These are phyloP conservation scores for Caenorhabditis sp. DNA, from an alignment of 2,888 invertebrate species.

Conservation along the genomic window DNA sequence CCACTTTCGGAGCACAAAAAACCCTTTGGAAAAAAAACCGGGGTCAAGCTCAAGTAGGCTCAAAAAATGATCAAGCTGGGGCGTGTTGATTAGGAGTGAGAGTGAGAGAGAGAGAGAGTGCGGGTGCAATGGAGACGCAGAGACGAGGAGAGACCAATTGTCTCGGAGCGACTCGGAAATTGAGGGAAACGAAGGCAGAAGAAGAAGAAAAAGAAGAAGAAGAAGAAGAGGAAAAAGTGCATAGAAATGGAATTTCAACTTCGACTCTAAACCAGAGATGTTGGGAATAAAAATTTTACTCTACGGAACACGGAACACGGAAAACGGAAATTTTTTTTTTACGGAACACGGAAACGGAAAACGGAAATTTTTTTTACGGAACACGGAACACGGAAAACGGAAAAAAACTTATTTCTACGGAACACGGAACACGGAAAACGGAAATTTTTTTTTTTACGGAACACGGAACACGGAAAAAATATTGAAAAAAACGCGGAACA, in stretches of 20 bases:
- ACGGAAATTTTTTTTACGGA: too few relatives aligned
- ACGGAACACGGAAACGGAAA: too few relatives aligned
- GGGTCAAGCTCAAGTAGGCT: conserved; percentile 30
- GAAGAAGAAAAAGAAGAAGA: conserved; percentile 7
- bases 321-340: too few relatives aligned
- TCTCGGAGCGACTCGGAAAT: neutral
- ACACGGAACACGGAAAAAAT: too few relatives aligned
- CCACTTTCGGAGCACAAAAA: conserved; percentile 30
- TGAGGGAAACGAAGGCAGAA: neutral
- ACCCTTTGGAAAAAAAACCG: conserved; percentile 2
- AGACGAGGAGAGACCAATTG: neutral
- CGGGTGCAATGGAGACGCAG: conserved; percentile 4
- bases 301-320: too few relatives aligned
- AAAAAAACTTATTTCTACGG: too few relatives aligned
- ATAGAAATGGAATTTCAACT: neutral
- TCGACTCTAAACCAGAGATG: too few relatives aligned
- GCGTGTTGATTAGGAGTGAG: conserved; percentile 33
- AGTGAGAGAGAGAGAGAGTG: conserved; percentile 1
- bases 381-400: too few relatives aligned
- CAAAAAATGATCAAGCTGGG: conserved; percentile 53
- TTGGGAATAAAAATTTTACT: too few relatives aligned
- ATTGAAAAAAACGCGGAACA: too few relatives aligned
- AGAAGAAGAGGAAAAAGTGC: neutral
- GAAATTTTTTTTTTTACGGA: too few relatives aligned
- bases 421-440: too few relatives aligned